Evolutionary conservation across 1,140 invertebrate genomes (phyloP).

Genomic region (Palaemon carinicauda): DNA sequence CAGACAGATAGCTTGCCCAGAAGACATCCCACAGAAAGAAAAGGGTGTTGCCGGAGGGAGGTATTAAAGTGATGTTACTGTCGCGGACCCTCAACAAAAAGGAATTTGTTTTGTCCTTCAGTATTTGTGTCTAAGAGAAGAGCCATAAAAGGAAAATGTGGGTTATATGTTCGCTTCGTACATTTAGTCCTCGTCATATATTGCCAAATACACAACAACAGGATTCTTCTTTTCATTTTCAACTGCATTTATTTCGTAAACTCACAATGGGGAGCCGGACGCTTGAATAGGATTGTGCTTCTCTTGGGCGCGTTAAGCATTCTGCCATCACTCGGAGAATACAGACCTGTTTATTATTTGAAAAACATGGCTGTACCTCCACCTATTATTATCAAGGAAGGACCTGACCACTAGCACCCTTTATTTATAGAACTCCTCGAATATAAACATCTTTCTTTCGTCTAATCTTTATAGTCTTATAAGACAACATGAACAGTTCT

Average conservation of each 20-base stretch:
- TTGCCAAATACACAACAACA: constrained; percentile 36
- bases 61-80: constrained; percentile 41
- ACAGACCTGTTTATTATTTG: too few relatives aligned
- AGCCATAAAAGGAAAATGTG: constrained; percentile 46
- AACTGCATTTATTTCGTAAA: background rate
- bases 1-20: background rate
- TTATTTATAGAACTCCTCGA: too few relatives aligned
- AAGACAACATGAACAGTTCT: too few relatives aligned
- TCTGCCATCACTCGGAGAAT: too few relatives aligned
- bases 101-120: constrained; percentile 42
- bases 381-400: too few relatives aligned
- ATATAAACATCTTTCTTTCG: too few relatives aligned
- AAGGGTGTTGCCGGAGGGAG: background rate
- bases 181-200: constrained; percentile 43
- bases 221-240: background rate
- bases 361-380: too few relatives aligned
- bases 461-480: too few relatives aligned
- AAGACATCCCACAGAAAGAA: background rate
- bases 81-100: constrained; percentile 42
- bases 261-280: background rate
- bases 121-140: constrained; percentile 39
- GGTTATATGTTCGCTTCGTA: constrained; percentile 45
- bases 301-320: too few relatives aligned
- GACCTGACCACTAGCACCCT: too few relatives aligned
- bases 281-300: too few relatives aligned